A percentile compares a stretch with the other conserved stretches of the same genome.
Evolutionary conservation across 2,113 vertebrate species (phyloP).

Genomic region (Platanista minor): DNA sequence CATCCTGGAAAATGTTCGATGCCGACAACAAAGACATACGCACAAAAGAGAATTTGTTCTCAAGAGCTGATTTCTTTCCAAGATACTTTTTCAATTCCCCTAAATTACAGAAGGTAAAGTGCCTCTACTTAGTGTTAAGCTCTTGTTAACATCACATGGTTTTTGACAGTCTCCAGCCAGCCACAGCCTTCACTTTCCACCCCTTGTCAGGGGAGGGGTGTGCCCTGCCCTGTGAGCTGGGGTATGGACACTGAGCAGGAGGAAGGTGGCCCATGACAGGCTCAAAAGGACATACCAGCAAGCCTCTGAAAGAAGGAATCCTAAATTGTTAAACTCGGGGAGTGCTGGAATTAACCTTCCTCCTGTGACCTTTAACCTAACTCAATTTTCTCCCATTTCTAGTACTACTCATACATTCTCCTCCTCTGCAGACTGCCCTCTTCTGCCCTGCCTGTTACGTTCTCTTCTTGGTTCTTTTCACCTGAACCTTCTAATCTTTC

Average conservation of each 20-base stretch:
- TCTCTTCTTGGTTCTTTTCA: not conserved
- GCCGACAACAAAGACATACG: not conserved
- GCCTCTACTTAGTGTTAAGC: not conserved
- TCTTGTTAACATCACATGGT: not conserved
- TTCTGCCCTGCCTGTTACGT: not conserved
- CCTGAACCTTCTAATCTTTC: not conserved
- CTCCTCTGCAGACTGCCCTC: not conserved
- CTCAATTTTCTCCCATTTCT: not conserved
- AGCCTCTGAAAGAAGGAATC: not conserved
- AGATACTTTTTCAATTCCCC: not conserved
- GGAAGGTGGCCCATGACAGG: not conserved
- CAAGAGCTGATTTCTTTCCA: constrained; percentile 21
- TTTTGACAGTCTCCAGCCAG: not conserved
- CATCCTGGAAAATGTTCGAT: not conserved
- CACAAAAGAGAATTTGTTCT: constrained; percentile 54
- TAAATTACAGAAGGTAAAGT: constrained; percentile 5
- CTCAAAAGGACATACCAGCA: not conserved
- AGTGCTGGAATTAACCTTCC: not conserved
- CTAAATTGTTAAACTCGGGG: not conserved
- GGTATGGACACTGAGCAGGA: not conserved
- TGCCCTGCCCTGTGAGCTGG: not conserved
- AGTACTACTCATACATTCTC: not conserved
- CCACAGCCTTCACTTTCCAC: not conserved
- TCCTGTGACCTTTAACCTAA: not conserved
- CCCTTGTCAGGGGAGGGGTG: too few species aligned